A percentile compares a stretch with the other conserved stretches of the same genome.
These are phyloP conservation scores for Grapholita molesta DNA, from an alignment of 1,140 invertebrate species.

Conservation along the genomic window DNA sequence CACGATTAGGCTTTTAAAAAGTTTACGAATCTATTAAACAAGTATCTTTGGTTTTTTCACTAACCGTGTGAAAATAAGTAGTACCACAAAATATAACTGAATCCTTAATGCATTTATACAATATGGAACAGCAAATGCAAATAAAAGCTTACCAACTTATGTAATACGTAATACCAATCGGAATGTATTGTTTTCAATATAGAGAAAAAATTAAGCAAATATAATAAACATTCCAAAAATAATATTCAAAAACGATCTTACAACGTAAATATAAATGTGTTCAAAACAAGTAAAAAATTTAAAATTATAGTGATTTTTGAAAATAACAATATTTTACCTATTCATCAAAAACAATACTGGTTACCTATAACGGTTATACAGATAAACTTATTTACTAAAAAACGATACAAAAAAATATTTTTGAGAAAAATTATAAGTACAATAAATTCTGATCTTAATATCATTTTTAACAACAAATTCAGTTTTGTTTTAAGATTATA, in stretches of 20 bases:
- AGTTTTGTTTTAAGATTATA: too few species aligned
- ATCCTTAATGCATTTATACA: not conserved
- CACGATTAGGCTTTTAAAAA: too few species aligned
- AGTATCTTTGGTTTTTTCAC: too few species aligned
- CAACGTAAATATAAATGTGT: not conserved
- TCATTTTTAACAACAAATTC: not conserved
- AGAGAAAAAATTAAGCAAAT: not conserved
- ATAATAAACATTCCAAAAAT: not conserved
- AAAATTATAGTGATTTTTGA: not conserved
- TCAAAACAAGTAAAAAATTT: not conserved
- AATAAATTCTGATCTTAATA: not conserved
- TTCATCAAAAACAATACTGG: not conserved
- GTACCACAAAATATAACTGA: not conserved
- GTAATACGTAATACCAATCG: constrained; percentile 1
- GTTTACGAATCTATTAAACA: too few species aligned
- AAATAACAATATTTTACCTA: not conserved
- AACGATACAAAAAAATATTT: not conserved
- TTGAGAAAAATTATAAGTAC: not conserved
- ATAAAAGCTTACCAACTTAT: constrained; percentile 22
- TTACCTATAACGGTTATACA: not conserved
- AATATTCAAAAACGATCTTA: not conserved
- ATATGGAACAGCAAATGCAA: constrained; percentile 18
- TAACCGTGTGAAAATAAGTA: too few species aligned
- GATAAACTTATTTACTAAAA: not conserved
- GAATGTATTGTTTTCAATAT: constrained; percentile 14